A percentile compares a stretch with the other conserved stretches of the same genome.
phyloP scores from a whole-genome alignment of 2,888 invertebrate species.

The Conchocele bisecta region DNA sequence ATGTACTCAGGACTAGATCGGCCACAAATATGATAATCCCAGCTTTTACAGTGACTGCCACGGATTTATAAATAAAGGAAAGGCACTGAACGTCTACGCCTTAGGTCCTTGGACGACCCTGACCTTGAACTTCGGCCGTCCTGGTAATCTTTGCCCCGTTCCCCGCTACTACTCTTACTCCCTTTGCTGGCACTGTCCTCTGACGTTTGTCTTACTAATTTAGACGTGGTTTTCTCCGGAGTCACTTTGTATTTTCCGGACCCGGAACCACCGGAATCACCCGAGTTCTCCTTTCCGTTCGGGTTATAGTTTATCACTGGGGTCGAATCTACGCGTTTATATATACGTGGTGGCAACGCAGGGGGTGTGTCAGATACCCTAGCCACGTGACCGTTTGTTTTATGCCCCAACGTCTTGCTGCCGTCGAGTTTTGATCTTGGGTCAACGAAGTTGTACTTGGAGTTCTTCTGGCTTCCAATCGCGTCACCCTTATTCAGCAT shows the following conservation, averaged over 20 bases:
- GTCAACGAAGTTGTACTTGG: slow-evolving; percentile 68
- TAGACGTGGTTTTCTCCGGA: slow-evolving; percentile 1
- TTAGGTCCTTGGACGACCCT: slow-evolving; percentile 45
- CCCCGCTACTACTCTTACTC: slow-evolving; percentile 47
- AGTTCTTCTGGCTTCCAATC: slow-evolving; percentile 57
- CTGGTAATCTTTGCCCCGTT: slow-evolving; percentile 23
- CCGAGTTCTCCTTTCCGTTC: background rate
- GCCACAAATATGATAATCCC: too few relatives aligned
- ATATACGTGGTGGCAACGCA: slow-evolving; percentile 61
- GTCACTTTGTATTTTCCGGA: background rate
- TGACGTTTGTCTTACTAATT: slow-evolving; percentile 30
- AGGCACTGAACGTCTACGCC: too few relatives aligned
- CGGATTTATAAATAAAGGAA: too few relatives aligned
- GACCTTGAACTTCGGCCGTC: slow-evolving; percentile 46
- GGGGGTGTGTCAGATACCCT: slow-evolving; percentile 42
- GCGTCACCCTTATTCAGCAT: slow-evolving; percentile 70
- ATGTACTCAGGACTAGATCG: too few relatives aligned
- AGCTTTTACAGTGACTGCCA: too few relatives aligned
- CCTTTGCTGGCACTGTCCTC: slow-evolving; percentile 44
- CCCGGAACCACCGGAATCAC: slow-evolving; percentile 25
- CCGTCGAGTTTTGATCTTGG: slow-evolving; percentile 42
- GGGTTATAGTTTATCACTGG: slow-evolving; percentile 44
- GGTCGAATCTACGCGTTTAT: slow-evolving; percentile 59
- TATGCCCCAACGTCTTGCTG: slow-evolving; percentile 32
- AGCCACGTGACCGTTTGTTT: slow-evolving; percentile 26